Percentiles rank a stretch among this genome's conserved stretches.
phyloP scores from a whole-genome alignment of 2,113 vertebrate species.

The Sigmodon hispidus region DNA sequence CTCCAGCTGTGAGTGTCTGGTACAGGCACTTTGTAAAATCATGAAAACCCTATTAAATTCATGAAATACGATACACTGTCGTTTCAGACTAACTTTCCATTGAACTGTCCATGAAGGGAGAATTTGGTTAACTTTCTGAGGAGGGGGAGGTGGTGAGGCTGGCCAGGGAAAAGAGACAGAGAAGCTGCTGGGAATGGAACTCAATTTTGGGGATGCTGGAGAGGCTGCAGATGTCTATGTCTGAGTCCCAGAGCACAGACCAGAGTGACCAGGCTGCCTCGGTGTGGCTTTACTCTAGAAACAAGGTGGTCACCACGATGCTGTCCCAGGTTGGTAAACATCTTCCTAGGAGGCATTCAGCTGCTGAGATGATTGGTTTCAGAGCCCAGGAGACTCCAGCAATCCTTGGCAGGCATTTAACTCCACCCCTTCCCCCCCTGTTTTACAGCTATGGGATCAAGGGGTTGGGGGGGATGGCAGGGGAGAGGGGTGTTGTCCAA shows the following conservation, averaged over 20 bases:
- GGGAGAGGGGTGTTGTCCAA: not conserved
- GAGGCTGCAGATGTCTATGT: not conserved
- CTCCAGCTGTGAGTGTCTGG: conserved; percentile 92
- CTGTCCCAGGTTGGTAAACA: not conserved
- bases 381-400: not conserved
- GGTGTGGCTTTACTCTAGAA: not conserved
- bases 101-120: conserved; percentile 88
- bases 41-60: conserved; percentile 92
- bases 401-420: not conserved
- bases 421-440: not conserved
- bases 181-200: not conserved
- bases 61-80: conserved; percentile 90
- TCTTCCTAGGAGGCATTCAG: not conserved
- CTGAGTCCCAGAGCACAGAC: not conserved
- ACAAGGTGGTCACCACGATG: not conserved
- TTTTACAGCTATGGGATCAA: not conserved
- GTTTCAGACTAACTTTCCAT: conserved; percentile 87
- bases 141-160: conserved; percentile 62
- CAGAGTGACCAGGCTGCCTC: not conserved
- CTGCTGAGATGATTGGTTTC: not conserved
- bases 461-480: no score
- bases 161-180: not conserved
- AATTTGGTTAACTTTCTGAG: conserved; percentile 82
- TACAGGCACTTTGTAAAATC: conserved; percentile 92
- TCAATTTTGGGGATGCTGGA: not conserved